Conservation (phyloP, 2,797 vertebrate genomes). For the Galago senegalensis region DNA sequence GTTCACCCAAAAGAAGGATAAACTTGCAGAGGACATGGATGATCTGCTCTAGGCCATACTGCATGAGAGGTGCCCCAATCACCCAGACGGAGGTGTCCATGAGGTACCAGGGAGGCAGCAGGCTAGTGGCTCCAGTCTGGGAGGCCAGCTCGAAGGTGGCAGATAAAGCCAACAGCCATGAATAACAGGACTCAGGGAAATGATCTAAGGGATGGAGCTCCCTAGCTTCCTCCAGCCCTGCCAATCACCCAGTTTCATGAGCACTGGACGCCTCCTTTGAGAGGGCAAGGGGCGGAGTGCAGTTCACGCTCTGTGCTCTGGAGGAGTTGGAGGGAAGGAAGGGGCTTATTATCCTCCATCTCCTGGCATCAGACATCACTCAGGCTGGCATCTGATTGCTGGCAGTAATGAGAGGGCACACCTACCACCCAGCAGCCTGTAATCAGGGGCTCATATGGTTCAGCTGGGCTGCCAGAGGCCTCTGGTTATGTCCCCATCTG, state of each 20-base stretch:
- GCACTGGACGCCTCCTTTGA: not conserved
- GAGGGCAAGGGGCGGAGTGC: not conserved
- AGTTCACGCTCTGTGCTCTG: not conserved
- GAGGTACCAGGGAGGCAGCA: not conserved
- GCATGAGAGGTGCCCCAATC: not conserved
- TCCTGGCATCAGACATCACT: not conserved
- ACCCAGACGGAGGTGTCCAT: not conserved
- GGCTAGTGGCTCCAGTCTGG: not conserved
- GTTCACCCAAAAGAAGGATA: not conserved
- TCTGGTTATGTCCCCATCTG: not conserved
- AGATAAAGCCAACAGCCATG: not conserved
- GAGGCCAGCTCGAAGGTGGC: not conserved
- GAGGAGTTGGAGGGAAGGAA: not conserved
- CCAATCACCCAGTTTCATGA: not conserved
- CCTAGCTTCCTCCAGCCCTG: not conserved
- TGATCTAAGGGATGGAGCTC: not conserved
- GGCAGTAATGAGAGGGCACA: not conserved
- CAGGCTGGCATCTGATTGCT: slow-evolving; percentile 7
- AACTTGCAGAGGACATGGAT: not conserved
- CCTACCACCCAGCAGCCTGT: not conserved
- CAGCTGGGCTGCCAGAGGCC: not conserved
- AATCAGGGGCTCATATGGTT: not conserved
- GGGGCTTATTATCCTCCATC: not conserved
- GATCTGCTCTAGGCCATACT: not conserved
- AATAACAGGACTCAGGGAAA: not conserved